Evolutionary conservation across 2,113 vertebrate genomes (phyloP).

Genomic region (Antennarius striatus): DNA sequence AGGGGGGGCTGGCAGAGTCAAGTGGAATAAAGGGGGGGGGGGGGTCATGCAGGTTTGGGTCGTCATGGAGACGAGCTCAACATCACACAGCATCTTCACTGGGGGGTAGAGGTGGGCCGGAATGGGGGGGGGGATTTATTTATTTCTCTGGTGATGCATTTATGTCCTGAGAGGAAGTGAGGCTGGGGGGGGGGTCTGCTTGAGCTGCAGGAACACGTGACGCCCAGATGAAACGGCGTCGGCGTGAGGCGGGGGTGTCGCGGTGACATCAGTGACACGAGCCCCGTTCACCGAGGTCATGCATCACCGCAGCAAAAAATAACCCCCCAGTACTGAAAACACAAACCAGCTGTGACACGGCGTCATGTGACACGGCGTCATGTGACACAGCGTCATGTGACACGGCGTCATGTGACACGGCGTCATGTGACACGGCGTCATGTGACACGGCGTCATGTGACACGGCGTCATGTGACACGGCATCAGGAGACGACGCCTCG

Average conservation of each 20-base stretch:
- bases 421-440: too few species aligned
- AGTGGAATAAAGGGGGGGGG: slow-evolving; percentile 17
- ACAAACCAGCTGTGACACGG: too few species aligned
- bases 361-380: too few species aligned
- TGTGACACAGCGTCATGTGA: too few species aligned
- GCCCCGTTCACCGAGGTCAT: too few species aligned
- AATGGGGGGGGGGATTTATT: neutral
- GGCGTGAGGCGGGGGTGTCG: neutral
- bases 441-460: too few species aligned
- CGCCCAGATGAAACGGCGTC: neutral
- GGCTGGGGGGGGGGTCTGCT: neutral
- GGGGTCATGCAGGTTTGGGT: neutral
- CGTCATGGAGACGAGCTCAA: slow-evolving; percentile 1
- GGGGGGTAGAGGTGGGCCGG: neutral
- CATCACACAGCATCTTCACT: neutral
- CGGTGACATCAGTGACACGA: too few species aligned
- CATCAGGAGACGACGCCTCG: too few species aligned
- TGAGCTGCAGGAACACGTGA: slow-evolving; percentile 4
- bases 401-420: too few species aligned
- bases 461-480: too few species aligned
- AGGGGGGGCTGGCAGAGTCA: slow-evolving; percentile 24
- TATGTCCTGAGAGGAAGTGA: neutral
- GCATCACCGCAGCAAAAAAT: too few species aligned
- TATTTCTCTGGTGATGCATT: slow-evolving; percentile 1
- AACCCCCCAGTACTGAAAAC: too few species aligned